Evolutionary conservation across 30 jellyfish, hydroid and myxozoan genomes (phyloP).

Genomic region (Aurelia aurita complex sp. Pacific): DNA sequence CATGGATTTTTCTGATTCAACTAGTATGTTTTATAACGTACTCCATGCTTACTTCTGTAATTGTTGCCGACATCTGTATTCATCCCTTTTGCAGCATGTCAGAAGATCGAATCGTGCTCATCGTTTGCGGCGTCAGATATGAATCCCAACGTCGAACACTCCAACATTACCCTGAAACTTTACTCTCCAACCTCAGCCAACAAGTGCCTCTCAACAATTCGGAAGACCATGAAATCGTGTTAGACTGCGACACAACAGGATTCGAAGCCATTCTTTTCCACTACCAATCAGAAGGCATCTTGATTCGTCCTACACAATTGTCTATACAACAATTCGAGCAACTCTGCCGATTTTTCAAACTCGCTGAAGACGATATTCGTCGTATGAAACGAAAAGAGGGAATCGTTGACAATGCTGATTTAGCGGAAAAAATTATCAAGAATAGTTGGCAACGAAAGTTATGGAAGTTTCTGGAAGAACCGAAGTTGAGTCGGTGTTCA

Average conservation of each 20-base stretch:
- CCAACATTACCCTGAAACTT: conserved; percentile 52
- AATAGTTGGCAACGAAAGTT: too few relatives aligned
- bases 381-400: conserved; percentile 53
- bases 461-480: too few relatives aligned
- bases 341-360: conserved; percentile 46
- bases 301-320: conserved; percentile 43
- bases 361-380: conserved; percentile 37
- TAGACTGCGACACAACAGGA: conserved; percentile 42
- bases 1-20: too few relatives aligned
- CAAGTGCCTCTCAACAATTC: background rate
- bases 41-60: too few relatives aligned
- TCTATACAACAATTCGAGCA: conserved; percentile 21
- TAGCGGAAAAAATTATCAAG: too few relatives aligned
- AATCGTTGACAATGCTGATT: background rate
- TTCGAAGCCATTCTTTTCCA: conserved; percentile 73
- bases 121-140: conserved; percentile 50
- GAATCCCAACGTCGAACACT: conserved; percentile 61
- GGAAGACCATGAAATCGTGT: background rate
- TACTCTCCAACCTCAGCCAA: conserved; percentile 5
- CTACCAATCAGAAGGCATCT: conserved; percentile 43
- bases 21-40: too few relatives aligned
- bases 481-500: too few relatives aligned
- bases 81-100: background rate
- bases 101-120: conserved; percentile 23
- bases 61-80: too few relatives aligned